Evolutionary conservation across 2,888 invertebrate species (phyloP).

Genomic region (Aporophyla nigra): DNA sequence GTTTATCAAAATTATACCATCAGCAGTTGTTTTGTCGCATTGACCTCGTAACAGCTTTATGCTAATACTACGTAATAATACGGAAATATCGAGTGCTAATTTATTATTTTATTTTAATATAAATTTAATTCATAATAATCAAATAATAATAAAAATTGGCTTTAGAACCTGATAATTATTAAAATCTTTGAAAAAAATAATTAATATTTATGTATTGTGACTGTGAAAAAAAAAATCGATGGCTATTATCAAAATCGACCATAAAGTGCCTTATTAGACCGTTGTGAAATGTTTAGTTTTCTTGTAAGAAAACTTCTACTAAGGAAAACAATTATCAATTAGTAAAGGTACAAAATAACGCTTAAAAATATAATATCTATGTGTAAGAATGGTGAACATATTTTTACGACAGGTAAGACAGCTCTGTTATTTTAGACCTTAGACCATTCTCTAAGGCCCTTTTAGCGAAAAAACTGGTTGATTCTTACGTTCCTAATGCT

Average conservation of each 20-base stretch:
- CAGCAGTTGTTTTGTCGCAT: background rate
- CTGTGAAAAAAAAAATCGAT: background rate
- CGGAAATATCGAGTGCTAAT: background rate
- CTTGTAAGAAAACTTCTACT: background rate
- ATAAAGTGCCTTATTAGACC: background rate
- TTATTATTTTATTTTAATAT: background rate
- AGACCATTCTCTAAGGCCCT: background rate
- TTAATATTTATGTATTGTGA: background rate
- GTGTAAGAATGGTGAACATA: slow-evolving; percentile 35
- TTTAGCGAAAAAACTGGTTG: background rate
- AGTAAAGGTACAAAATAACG: background rate
- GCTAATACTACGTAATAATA: background rate
- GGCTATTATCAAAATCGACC: background rate
- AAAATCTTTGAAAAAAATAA: background rate
- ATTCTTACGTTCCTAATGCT: background rate
- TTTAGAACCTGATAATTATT: background rate
- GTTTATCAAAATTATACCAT: background rate
- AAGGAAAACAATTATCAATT: background rate
- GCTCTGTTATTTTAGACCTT: background rate
- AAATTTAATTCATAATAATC: background rate
- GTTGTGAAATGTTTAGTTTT: background rate
- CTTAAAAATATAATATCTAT: background rate
- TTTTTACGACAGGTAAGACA: slow-evolving; percentile 55
- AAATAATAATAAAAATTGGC: background rate
- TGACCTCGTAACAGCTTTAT: background rate